Evolutionary conservation across 1,140 invertebrate genomes (phyloP), one percentile per base, ranked within the genome.

Genomic region (Aphelenchoides fujianensis): DNA sequence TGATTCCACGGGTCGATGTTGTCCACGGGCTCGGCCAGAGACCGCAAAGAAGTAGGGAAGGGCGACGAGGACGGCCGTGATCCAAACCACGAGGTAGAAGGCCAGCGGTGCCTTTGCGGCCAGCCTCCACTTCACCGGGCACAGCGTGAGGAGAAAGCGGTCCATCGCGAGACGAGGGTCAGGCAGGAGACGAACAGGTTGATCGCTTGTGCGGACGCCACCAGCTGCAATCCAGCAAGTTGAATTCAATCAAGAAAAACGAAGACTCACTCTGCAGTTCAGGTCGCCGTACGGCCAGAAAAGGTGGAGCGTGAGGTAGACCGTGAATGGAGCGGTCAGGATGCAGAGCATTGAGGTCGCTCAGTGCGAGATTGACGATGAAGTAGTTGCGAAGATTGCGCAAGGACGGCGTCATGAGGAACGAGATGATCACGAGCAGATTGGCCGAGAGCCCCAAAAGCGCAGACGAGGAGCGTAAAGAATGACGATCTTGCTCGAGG

Each of bases 241-340:
- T 5, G 2, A n/a, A 62, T 23, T 2, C 16, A 69, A 28, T 2
- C 23, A 74, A 78, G 12, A 48, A 68, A 69, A 54, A 19, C 16
- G n/a, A 31, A 71, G 37, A 59, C n/a, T n/a, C n/a, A 37, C 59
- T 70, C 71, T 73, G 70, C 83, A 83, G 19, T 81, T 74, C 27
- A 83, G 48, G 37, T 81, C 74, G n/a, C 82, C 82, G 55, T 81
- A 84, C 54, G 83, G 82, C 82, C 82, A 83, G 67, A 84, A 83
- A 19, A 84, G 64, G 69, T 84, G 82, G 3, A 83, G 41, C 16
- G 78, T 78, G 27, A 81, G 69, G 66, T 84, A 83, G 16, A 83
- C 63, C 23, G 82, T 83, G 16, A 80, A 70, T 7, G 82, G 82
- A n/a, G 78, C 82, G 2, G 82, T 84, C 19, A 83, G 62, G 23